Percentiles rank a stretch among this genome's conserved stretches.
phyloP scores from a whole-genome alignment of 2,113 vertebrate species.

The Nanorana parkeri region DNA sequence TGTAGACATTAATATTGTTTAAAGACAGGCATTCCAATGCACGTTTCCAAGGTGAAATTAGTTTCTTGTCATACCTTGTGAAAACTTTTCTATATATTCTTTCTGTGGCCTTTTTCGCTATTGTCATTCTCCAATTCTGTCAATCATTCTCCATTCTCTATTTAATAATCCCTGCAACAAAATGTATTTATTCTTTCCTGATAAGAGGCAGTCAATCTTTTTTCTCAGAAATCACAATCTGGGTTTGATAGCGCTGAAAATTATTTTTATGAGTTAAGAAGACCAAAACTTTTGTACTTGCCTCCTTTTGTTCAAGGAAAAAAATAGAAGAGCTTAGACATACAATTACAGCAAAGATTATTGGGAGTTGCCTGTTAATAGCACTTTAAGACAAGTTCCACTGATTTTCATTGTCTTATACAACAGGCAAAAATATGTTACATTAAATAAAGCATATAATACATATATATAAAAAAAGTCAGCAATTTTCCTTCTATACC shows the following conservation, averaged over 20 bases:
- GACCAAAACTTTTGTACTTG: conserved; percentile 27
- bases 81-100: neutral
- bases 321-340: neutral
- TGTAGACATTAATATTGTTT: conserved; percentile 21
- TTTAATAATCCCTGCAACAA: conserved; percentile 41
- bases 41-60: conserved; percentile 58
- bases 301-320: conserved; percentile 8
- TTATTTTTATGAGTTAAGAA: conserved; percentile 25
- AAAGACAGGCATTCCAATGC: neutral
- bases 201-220: conserved; percentile 40
- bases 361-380: neutral
- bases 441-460: no score
- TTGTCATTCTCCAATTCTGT: conserved; percentile 32
- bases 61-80: neutral
- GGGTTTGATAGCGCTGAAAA: conserved; percentile 26
- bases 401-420: neutral
- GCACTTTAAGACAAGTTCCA: neutral
- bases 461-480: no score
- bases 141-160: conserved; percentile 46
- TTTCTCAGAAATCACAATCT: conserved; percentile 26
- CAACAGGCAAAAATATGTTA: neutral
- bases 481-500: neutral
- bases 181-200: conserved; percentile 47
- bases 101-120: neutral
- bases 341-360: neutral